phyloP scores from a whole-genome alignment of 2,797 vertebrate genomes.

The Petrocephalus sullivani region DNA sequence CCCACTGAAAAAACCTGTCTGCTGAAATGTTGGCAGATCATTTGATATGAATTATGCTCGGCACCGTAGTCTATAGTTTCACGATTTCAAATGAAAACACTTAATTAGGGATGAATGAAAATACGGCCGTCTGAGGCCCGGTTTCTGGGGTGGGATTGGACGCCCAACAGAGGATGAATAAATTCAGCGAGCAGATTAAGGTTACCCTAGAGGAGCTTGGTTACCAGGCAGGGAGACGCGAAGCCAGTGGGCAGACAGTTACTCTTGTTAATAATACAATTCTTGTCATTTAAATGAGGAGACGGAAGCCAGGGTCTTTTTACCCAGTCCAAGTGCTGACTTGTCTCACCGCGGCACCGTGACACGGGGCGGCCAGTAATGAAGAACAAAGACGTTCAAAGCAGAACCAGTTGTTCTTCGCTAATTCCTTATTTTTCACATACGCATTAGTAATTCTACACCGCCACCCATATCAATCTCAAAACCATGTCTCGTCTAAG shows the following conservation, averaged over 20 bases:
- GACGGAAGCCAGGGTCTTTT: conserved; percentile 1
- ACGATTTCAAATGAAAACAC: conserved; percentile 48
- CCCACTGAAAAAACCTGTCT: conserved; percentile 47
- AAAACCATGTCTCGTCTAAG: background rate
- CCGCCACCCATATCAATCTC: background rate
- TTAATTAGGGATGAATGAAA: conserved; percentile 61
- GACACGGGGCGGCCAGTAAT: background rate
- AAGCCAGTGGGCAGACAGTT: conserved; percentile 28
- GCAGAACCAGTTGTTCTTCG: background rate
- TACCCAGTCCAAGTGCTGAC: background rate
- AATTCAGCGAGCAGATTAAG: conserved; percentile 45
- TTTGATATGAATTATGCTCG: conserved; percentile 54
- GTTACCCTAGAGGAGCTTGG: conserved; percentile 37
- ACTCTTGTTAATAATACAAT: conserved; percentile 21
- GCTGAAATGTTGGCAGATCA: conserved; percentile 31
- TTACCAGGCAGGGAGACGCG: conserved; percentile 33
- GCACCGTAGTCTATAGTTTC: conserved; percentile 60
- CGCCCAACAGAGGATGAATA: conserved; percentile 44
- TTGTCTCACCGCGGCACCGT: background rate
- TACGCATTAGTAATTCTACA: background rate
- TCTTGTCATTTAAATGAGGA: conserved; percentile 26
- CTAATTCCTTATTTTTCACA: background rate
- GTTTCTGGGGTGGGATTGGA: conserved; percentile 45
- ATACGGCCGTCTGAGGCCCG: conserved; percentile 47
- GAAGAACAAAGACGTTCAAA: background rate